Evolutionary conservation across 2,113 vertebrate species (phyloP), one percentile per base, ranked within the genome.

Genomic region (Ivindomyrus marchei): DNA sequence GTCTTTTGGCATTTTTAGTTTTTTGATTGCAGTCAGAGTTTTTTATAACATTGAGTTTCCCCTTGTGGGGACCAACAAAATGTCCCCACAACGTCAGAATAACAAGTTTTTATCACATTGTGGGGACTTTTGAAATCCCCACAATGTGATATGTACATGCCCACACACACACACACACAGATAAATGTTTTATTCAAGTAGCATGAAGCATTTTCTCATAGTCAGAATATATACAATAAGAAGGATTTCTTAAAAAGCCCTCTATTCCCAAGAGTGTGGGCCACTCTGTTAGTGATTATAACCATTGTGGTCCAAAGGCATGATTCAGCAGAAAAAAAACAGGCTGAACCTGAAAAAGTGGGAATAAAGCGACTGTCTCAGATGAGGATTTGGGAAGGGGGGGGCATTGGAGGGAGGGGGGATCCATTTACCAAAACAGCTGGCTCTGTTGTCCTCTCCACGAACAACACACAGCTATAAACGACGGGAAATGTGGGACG

Each of bases 321-420:
- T 92, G 91, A 94, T 92, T 91, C 92, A 91, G 93, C 87, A 90
- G 17, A 85, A 88, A 89, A 52, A 62, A 88, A 45, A 13, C 87
- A 39, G 49, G 4, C 49, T 45, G 56, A 50, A 31, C 46, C 24
- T 45, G 24, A 50, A 46, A 45, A 47, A 52, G 62, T 9, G 56
- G 62, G 62, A 45, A 50, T 27, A n/a, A 4, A 46, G 13, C 9
- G 11, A 45, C 24, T 19, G 24, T 42, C 88, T 27, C 62, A n/a
- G 88, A 39, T 50, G 42, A 36, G n/a, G 66, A 47, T 66, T 66
- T 66, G 24, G 46, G 9, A 88, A 5, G 15, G 31, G n/a, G n/a
- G 56, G 21, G 42, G 87, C 4, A n/a, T 46, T 46, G 21, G 27
- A 50, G 45, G n/a, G 46, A 15, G 70, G 13, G 70, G 31, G 31